A percentile compares a stretch with the other conserved stretches of the same genome.
phyloP scores from a whole-genome alignment of 2,113 vertebrate genomes.

The Drymodes brunneopygia region DNA sequence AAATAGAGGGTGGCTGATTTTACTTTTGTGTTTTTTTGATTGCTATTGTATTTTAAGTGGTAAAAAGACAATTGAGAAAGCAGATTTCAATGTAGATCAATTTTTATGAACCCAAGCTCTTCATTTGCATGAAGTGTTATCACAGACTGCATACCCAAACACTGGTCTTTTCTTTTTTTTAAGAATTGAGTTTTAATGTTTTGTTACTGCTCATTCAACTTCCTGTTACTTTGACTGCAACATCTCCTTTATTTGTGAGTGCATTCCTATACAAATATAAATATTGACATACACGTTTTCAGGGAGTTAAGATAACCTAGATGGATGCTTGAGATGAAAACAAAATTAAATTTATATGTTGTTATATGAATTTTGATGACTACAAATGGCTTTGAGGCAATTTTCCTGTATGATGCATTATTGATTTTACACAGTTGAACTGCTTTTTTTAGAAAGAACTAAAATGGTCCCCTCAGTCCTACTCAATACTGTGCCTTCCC shows the following conservation, averaged over 20 bases:
- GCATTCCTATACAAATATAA: background rate
- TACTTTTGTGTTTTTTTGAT: accelerated
- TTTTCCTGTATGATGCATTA: background rate
- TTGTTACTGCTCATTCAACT: background rate
- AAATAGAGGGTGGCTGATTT: background rate
- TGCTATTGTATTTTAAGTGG: background rate
- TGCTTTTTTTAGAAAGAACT: background rate
- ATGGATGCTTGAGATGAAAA: background rate
- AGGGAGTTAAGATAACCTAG: background rate
- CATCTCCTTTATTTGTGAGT: background rate
- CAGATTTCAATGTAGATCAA: background rate
- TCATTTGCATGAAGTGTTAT: background rate
- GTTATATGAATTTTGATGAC: background rate
- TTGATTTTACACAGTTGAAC: background rate
- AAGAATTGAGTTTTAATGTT: background rate
- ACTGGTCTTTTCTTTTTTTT: background rate
- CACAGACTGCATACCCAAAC: background rate
- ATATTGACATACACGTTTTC: background rate
- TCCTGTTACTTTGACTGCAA: background rate
- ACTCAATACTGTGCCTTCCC: background rate
- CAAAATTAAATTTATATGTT: background rate
- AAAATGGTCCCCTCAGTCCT: background rate
- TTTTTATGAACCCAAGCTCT: background rate
- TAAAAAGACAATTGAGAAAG: background rate
- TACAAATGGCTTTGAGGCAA: background rate